phyloP scores from a whole-genome alignment of 1,140 invertebrate genomes.

The Drosophila carrolli region DNA sequence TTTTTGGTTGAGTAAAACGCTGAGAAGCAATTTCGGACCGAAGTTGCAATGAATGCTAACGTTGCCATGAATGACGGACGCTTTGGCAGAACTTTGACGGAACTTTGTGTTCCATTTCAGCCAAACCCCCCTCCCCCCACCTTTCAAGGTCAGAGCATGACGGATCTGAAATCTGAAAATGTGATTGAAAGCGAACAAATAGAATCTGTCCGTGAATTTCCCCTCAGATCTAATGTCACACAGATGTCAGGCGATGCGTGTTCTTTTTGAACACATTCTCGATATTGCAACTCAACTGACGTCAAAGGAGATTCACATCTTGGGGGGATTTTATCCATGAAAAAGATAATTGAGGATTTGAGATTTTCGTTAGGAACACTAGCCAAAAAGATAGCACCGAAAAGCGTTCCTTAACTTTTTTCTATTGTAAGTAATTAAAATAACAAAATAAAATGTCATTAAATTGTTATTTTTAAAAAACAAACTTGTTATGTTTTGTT shows the following conservation, averaged over 20 bases:
- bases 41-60: conserved; percentile 69
- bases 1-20: conserved; percentile 63
- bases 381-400: not conserved
- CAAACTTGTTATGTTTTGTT: too few species aligned
- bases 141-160: conserved; percentile 40
- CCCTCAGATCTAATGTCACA: conserved; percentile 32
- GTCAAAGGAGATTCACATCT: conserved; percentile 34
- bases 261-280: conserved; percentile 21
- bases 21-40: conserved; percentile 68
- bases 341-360: conserved; percentile 41
- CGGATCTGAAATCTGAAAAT: conserved; percentile 31
- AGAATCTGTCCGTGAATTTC: conserved; percentile 31
- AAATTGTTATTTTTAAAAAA: too few species aligned
- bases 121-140: not conserved
- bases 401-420: not conserved
- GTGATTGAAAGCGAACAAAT: conserved; percentile 51
- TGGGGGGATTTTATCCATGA: conserved; percentile 9
- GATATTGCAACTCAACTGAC: conserved; percentile 40
- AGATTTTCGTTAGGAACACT: conserved; percentile 5
- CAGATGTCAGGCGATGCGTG: conserved; percentile 35
- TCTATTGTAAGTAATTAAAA: too few species aligned
- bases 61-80: conserved; percentile 62
- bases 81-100: conserved; percentile 47
- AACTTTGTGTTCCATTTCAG: conserved; percentile 34
- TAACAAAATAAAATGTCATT: too few species aligned